A percentile compares a stretch with the other conserved stretches of the same genome.
Conservation (phyloP, 2,797 vertebrate genomes). For the Chlorospingus flavigularis region DNA sequence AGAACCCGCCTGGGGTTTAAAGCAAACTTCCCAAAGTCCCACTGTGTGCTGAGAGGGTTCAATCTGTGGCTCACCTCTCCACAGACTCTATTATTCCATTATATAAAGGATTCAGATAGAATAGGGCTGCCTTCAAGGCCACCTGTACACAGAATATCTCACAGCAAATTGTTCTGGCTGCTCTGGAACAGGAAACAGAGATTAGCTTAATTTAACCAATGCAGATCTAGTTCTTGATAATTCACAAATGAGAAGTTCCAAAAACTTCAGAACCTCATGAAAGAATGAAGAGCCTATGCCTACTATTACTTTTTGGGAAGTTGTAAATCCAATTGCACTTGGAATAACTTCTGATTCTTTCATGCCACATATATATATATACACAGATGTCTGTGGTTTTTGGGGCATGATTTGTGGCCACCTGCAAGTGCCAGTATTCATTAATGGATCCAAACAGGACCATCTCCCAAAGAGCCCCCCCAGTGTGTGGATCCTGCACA, state of each 20-base stretch:
- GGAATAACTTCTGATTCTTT: neutral
- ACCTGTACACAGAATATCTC: neutral
- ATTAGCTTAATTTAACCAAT: neutral
- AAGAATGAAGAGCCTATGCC: neutral
- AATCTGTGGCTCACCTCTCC: neutral
- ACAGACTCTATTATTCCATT: neutral
- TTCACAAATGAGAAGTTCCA: neutral
- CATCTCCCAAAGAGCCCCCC: neutral
- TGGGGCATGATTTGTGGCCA: neutral
- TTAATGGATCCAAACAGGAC: neutral
- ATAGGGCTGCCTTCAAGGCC: neutral
- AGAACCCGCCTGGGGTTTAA: neutral
- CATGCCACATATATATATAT: no score
- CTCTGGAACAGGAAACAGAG: neutral
- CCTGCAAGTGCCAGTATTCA: neutral
- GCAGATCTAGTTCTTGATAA: neutral
- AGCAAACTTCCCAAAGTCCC: neutral
- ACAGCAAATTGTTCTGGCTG: neutral
- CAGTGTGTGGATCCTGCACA: no score
- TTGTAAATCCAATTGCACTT: fast-evolving
- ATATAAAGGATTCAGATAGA: neutral
- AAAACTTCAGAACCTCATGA: neutral
- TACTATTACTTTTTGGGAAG: neutral
- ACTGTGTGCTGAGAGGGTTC: neutral
- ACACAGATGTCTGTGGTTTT: neutral